These are phyloP conservation scores for Sebastes cheni DNA, from an alignment of 2,797 vertebrate species.

Conservation along the genomic window DNA sequence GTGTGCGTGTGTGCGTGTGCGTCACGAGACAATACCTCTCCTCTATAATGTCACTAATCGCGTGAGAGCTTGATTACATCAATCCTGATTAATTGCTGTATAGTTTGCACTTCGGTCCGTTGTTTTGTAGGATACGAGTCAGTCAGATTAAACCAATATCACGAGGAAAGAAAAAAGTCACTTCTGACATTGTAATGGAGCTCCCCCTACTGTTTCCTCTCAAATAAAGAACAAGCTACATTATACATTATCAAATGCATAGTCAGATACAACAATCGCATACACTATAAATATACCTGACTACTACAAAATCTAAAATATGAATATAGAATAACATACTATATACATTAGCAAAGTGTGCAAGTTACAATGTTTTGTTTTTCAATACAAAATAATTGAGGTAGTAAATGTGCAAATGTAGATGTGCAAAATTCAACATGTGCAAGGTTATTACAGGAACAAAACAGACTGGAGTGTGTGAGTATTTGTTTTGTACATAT, in stretches of 20 bases:
- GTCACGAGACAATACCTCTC: background rate
- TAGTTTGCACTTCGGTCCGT: background rate
- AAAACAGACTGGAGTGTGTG: no score
- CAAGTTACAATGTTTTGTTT: no score
- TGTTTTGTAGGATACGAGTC: background rate
- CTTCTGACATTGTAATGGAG: conserved; percentile 1
- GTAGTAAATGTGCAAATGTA: no score
- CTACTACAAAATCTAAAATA: no score
- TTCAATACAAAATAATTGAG: no score
- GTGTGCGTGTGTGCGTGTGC: background rate
- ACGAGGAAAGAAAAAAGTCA: background rate
- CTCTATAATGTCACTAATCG: no score
- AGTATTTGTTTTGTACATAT: background rate
- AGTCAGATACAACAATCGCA: background rate
- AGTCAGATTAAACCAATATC: background rate
- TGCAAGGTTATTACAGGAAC: no score
- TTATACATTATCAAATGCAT: no score
- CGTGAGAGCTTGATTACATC: background rate
- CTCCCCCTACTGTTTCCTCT: conserved; percentile 49
- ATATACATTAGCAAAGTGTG: no score
- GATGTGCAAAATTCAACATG: no score
- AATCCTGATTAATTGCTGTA: background rate
- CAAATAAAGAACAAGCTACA: background rate
- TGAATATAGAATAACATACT: no score
- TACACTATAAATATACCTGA: no score